Base-by-base conservation (phyloP, 1,140 invertebrate species). In the Drosophila chauvacae region DNA sequence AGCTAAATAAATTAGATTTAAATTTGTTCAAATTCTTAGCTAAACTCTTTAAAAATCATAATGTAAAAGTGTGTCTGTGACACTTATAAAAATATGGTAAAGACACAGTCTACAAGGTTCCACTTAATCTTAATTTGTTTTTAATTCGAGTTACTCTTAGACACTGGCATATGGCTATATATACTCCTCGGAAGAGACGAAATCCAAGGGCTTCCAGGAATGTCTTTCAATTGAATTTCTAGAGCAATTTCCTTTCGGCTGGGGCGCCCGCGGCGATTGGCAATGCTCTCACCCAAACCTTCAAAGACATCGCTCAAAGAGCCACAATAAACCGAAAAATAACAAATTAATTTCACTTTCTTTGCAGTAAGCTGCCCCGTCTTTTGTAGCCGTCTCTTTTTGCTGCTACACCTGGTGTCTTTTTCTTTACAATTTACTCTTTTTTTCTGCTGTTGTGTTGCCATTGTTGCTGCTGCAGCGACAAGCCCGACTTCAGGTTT, bases 291-390 rank as follows among this genome's bases (percentile, higher is more conserved):
- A 68, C 48, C 39, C 10, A 35, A 35, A 28, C 33, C 60, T 66
- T 63, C 41, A 47, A 66, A 63, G 63, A 26, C 58, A 20, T 68
- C 66, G 39, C 63, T 28, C 37, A 80, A 65, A 70, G 57, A 59
- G 56, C 41, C 48, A 60, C 42, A 45, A 45, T 50, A 62, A 59
- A 65, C 57, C 44, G 51, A 69, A 69, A 72, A 80, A 71, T 59
- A 76, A 72, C 66, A 87, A 83, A 77, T 77, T 87, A 87, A 83
- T 87, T 87, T 87, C 83, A 87, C 83, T 87, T 87, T 87, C 84
- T 88, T 87, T 87, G 28, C 63, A 44, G 53, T 30, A 63, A 72
- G 69, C 58, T 56, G 75, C 45, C 18, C 45, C 18, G 51, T 53
- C 58, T 71, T 51, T 48, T 73, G 6, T 28, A 6, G 28, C 30